Percentiles rank a stretch among this genome's conserved stretches.
Conservation (phyloP, 2,888 invertebrate genomes). For the Oeneis ivallda region DNA sequence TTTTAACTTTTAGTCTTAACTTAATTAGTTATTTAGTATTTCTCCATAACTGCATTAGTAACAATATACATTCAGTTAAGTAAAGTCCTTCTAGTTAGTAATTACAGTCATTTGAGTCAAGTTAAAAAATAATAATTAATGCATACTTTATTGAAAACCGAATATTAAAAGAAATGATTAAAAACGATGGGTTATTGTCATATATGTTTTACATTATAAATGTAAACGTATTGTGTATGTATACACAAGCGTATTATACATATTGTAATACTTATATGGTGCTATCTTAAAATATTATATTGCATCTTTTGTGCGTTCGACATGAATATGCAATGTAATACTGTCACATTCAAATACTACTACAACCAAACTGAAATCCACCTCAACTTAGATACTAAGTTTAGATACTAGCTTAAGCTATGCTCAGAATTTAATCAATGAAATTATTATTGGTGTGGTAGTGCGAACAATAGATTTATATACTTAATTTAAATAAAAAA, state of each 20-base stretch:
- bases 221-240: too few relatives aligned
- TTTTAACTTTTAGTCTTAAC: background rate
- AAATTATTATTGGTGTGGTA: too few relatives aligned
- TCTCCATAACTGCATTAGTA: background rate
- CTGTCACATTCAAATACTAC: constrained; percentile 56
- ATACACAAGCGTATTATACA: background rate
- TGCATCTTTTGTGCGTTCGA: constrained; percentile 25
- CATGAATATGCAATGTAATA: constrained; percentile 34
- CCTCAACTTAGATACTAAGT: constrained; percentile 54
- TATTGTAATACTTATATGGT: background rate
- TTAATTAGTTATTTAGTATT: background rate
- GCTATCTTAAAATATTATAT: constrained; percentile 22
- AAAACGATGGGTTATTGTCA: background rate
- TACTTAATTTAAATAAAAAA: too few relatives aligned
- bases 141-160: too few relatives aligned
- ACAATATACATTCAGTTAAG: too few relatives aligned
- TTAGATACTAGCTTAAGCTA: background rate
- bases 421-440: background rate
- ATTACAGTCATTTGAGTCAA: too few relatives aligned
- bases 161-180: too few relatives aligned
- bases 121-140: background rate
- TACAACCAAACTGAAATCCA: constrained; percentile 74
- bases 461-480: too few relatives aligned
- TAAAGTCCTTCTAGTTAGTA: too few relatives aligned
- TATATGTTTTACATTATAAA: background rate